phyloP scores from a whole-genome alignment of 2,113 vertebrate genomes.

The Meleagris gallopavo region DNA sequence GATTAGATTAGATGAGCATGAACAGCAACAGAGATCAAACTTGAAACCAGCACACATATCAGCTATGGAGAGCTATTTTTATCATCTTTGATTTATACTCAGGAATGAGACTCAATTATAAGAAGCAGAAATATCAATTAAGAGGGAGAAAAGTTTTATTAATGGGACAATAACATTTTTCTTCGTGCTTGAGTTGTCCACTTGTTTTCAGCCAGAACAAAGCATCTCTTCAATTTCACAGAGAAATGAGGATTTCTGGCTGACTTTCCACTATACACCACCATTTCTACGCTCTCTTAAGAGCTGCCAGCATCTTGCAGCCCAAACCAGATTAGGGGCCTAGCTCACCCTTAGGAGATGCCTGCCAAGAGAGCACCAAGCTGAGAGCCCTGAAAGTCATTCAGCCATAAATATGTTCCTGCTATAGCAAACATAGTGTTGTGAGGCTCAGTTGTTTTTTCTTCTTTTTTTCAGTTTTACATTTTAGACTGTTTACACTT shows the following conservation, averaged over 20 bases:
- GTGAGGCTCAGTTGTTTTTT: neutral
- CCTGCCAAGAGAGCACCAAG: rapidly evolving
- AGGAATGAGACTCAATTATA: neutral
- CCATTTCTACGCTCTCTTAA: neutral
- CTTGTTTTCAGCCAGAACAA: slow-evolving; percentile 21
- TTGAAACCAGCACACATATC: slow-evolving; percentile 30
- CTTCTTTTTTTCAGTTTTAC: slow-evolving; percentile 4
- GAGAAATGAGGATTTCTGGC: neutral
- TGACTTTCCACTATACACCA: neutral
- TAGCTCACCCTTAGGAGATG: neutral
- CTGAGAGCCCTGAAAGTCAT: neutral
- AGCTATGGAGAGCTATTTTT: slow-evolving; percentile 54
- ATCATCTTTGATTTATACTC: slow-evolving; percentile 58
- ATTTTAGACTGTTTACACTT: slow-evolving; percentile 69
- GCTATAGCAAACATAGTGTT: neutral
- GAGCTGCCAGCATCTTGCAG: neutral
- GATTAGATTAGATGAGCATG: slow-evolving; percentile 70
- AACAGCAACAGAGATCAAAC: slow-evolving; percentile 59
- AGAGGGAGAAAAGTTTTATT: slow-evolving; percentile 60
- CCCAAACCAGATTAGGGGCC: rapidly evolving
- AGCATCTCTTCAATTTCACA: neutral
- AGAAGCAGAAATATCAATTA: slow-evolving; percentile 58
- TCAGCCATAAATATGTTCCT: neutral
- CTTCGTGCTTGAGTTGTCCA: slow-evolving; percentile 34
- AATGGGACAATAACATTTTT: slow-evolving; percentile 55